Percentiles rank a stretch among this genome's conserved stretches.
Conservation (phyloP, 2,113 vertebrate species). For the Gila orcuttii region DNA sequence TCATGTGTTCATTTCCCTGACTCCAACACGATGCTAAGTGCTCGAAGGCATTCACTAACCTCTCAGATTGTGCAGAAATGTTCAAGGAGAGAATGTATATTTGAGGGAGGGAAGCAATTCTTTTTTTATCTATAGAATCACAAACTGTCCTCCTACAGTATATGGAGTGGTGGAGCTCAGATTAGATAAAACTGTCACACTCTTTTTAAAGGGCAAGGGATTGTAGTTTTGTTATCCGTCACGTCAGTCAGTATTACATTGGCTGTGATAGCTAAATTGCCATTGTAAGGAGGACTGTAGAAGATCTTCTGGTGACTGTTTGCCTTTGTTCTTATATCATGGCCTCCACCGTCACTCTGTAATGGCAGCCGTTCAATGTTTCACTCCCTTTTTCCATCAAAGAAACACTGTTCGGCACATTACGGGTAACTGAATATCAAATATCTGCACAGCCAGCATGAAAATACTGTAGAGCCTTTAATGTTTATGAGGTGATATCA, state of each 20-base stretch:
- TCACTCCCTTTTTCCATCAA: slow-evolving; percentile 4
- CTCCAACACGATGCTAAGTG: neutral
- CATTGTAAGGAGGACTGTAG: neutral
- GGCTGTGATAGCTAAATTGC: slow-evolving; percentile 6
- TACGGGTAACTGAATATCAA: slow-evolving; percentile 34
- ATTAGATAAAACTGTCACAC: slow-evolving; percentile 15
- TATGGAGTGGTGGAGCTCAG: neutral
- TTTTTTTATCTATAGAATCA: neutral
- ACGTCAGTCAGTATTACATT: slow-evolving; percentile 11
- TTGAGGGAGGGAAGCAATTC: neutral
- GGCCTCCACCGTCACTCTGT: neutral
- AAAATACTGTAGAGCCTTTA: slow-evolving; percentile 28
- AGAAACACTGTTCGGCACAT: neutral
- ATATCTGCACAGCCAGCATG: neutral
- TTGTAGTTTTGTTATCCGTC: slow-evolving; percentile 3
- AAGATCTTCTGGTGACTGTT: neutral
- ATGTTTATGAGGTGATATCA: slow-evolving; percentile 13
- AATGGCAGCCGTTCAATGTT: neutral
- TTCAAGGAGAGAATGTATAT: slow-evolving; percentile 24
- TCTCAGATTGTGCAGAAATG: neutral
- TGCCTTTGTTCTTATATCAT: slow-evolving; percentile 17
- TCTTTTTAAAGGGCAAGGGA: slow-evolving; percentile 12
- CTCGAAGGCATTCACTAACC: neutral
- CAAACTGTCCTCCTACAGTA: slow-evolving; percentile 2
- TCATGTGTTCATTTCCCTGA: neutral